These are phyloP conservation scores for Brachionus asplanchnoidis DNA, from an alignment of 1,140 invertebrate species.

Conservation along the genomic window DNA sequence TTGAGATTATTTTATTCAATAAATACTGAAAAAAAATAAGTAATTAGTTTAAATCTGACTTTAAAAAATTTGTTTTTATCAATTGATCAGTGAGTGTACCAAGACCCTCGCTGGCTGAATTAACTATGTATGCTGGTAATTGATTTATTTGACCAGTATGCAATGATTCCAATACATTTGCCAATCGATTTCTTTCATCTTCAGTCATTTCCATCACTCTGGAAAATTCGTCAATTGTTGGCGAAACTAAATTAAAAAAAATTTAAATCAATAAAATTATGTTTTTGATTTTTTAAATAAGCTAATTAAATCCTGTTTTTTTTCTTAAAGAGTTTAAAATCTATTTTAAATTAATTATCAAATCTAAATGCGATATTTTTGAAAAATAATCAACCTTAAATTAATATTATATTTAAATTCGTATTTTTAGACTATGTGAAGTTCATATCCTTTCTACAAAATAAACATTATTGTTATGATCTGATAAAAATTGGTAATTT, in stretches of 20 bases:
- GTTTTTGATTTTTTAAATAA: too few species aligned
- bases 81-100: slow-evolving; percentile 22
- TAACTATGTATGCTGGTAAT: slow-evolving; percentile 30
- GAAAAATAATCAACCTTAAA: too few species aligned
- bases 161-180: slow-evolving; percentile 4
- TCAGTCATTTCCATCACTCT: slow-evolving; percentile 33
- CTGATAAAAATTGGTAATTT: too few species aligned
- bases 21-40: background rate
- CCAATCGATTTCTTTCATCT: background rate
- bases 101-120: slow-evolving; percentile 31
- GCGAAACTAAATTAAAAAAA: background rate
- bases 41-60: background rate
- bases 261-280: background rate
- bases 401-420: too few species aligned
- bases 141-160: slow-evolving; percentile 24
- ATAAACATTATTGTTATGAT: too few species aligned
- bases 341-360: too few species aligned
- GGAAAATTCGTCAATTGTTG: slow-evolving; percentile 20
- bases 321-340: too few species aligned
- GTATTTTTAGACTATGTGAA: too few species aligned
- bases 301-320: too few species aligned
- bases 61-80: slow-evolving; percentile 33
- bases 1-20: background rate
- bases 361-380: too few species aligned
- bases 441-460: too few species aligned